These are phyloP conservation scores for Calliphora vicina DNA, from an alignment of 1,140 invertebrate species.

Conservation along the genomic window DNA sequence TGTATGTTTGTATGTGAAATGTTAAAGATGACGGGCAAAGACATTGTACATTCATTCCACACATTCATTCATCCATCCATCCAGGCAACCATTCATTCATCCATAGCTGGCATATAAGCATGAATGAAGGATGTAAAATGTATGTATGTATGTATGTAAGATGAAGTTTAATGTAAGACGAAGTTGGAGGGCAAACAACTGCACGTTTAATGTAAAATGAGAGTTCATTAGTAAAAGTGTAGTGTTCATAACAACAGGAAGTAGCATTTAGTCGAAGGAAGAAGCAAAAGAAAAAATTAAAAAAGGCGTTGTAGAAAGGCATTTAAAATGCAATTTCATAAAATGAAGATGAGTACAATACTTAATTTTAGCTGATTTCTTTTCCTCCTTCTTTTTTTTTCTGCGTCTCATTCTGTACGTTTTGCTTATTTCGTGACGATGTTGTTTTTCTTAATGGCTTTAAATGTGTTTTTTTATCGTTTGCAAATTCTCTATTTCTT, in stretches of 20 bases:
- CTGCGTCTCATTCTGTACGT: neutral
- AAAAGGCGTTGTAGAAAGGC: neutral
- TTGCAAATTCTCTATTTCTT: neutral
- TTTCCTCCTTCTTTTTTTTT: neutral
- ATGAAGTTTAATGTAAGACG: neutral
- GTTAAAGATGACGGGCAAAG: neutral
- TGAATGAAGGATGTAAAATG: neutral
- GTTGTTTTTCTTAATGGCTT: neutral
- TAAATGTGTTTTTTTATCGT: neutral
- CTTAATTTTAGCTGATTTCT: conserved; percentile 4
- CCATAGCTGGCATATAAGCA: neutral
- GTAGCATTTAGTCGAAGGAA: conserved; percentile 9
- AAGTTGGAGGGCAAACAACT: neutral
- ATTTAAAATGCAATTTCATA: conserved; percentile 11
- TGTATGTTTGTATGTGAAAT: neutral
- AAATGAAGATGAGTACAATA: conserved; percentile 10
- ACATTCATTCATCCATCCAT: neutral
- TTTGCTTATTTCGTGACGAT: neutral
- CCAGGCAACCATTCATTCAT: neutral
- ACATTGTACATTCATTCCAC: neutral
- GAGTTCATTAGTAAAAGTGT: conserved; percentile 16
- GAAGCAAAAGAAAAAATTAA: neutral
- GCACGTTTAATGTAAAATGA: conserved; percentile 9
- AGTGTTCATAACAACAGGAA: conserved; percentile 12
- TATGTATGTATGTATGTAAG: no score